Conservation (phyloP, 2,113 vertebrate species). For the Podocnemis expansa region DNA sequence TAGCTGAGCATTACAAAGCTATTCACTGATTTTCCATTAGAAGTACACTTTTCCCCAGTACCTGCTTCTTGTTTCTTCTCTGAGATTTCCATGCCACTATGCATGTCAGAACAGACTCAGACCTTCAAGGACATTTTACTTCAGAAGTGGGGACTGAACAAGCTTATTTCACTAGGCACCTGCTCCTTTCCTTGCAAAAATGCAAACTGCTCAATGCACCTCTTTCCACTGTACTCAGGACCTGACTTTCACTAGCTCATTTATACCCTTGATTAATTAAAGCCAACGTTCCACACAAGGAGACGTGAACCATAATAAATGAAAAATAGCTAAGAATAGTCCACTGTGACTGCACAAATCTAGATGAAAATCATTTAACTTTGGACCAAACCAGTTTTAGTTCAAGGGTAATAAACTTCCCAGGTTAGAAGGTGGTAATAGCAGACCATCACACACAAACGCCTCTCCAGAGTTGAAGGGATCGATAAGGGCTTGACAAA, state of each 20-base stretch:
- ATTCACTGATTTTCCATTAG: neutral
- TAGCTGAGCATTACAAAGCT: rapidly evolving
- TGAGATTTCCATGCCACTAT: rapidly evolving
- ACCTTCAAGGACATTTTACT: neutral
- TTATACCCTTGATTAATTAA: conserved; percentile 70
- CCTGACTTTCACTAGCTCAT: conserved; percentile 3
- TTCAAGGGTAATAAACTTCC: neutral
- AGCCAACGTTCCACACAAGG: conserved; percentile 58
- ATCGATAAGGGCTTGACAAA: neutral
- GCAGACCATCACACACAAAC: neutral
- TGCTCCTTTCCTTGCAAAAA: conserved; percentile 50
- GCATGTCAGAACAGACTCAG: neutral
- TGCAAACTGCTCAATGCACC: neutral
- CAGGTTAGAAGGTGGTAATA: neutral
- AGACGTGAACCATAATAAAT: conserved; percentile 23
- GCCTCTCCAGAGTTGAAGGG: neutral
- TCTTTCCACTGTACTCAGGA: neutral
- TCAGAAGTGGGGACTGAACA: neutral
- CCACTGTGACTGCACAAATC: conserved; percentile 42
- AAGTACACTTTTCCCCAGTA: neutral
- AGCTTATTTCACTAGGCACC: conserved; percentile 58
- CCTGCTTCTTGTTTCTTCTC: rapidly evolving
- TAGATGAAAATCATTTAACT: conserved; percentile 42
- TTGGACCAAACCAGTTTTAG: conserved; percentile 38
- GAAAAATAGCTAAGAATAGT: conserved; percentile 23